Evolutionary conservation across 1,140 invertebrate genomes (phyloP), one percentile per base, ranked within the genome.

Genomic region (Hirudo medicinalis): DNA sequence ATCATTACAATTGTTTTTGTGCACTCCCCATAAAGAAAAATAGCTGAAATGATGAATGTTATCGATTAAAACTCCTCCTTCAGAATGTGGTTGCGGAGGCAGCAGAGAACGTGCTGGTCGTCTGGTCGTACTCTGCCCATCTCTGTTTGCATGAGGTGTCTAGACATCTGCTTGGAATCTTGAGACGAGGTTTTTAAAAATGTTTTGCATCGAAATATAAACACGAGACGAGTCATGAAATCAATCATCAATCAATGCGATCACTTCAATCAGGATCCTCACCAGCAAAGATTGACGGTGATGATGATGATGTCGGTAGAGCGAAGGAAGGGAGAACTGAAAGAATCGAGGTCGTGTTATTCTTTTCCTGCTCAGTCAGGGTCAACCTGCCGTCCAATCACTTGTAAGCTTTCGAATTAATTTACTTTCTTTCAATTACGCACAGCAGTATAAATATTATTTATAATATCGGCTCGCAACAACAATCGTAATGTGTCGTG

Each of bases 381-480:
- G 27, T 76, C 19, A 43, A 79, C 13, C 74, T 72, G 69, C 75
- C 79, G 54, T 76, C 79, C 72, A 68, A 53, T 25, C 69, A 78
- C 53, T 66, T 76, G 29, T 77, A 78, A 63, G 53, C 78, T 36
- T 75, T 68, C 25, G 43, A 76, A 25, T 75, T 75, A 68, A 71
- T 78, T 20, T 76, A 57, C 19, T 55, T 40, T n/a, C n/a, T n/a
- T n/a, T n/a, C n/a, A n/a, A n/a, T n/a, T n/a, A n/a, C n/a, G n/a
- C n/a, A n/a, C n/a, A n/a, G n/a, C n/a, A n/a, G n/a, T n/a, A n/a
- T n/a, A n/a, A n/a, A n/a, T n/a, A n/a, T n/a, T n/a, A n/a, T n/a
- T n/a, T n/a, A n/a, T n/a, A n/a, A n/a, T n/a, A n/a, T n/a, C n/a
- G n/a, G n/a, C n/a, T n/a, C n/a, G n/a, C n/a, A n/a, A n/a, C n/a